Percentiles rank a stretch among this genome's conserved stretches.
Evolutionary conservation across 2,888 invertebrate genomes (phyloP).

Genomic region (Dryomyza anilis): DNA sequence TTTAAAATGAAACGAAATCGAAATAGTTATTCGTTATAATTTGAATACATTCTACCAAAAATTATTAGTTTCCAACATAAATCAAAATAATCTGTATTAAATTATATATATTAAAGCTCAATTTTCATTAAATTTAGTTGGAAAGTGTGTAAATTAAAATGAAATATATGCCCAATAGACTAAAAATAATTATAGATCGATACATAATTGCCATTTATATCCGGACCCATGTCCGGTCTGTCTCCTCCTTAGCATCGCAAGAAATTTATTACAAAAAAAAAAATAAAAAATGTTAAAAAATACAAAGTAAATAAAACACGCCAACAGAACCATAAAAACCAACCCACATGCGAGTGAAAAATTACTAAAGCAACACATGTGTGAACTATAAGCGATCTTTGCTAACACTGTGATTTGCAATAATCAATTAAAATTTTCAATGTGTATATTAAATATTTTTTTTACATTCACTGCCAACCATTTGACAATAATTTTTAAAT

Average conservation of each 20-base stretch:
- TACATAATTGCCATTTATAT: constrained; percentile 20
- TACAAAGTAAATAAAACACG: constrained; percentile 20
- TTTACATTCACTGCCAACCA: no score
- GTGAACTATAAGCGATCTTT: neutral
- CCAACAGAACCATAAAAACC: constrained; percentile 36
- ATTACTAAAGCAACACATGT: constrained; percentile 3
- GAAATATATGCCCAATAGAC: neutral
- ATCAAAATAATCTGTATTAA: no score
- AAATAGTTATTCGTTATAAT: no score
- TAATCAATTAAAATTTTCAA: no score
- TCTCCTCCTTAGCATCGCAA: neutral
- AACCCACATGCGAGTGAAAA: constrained; percentile 30
- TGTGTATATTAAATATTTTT: no score
- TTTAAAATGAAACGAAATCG: no score
- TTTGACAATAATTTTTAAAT: no score
- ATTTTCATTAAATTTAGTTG: neutral
- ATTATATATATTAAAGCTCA: no score
- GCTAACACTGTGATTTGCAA: no score
- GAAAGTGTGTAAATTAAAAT: neutral
- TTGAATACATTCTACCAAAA: no score
- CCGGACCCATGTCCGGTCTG: constrained; percentile 18
- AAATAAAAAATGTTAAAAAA: neutral
- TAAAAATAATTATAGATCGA: neutral
- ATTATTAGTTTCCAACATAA: no score
- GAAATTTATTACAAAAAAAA: neutral